These are phyloP conservation scores for Chaetodon auriga DNA, from an alignment of 2,113 vertebrate genomes.

Conservation along the genomic window DNA sequence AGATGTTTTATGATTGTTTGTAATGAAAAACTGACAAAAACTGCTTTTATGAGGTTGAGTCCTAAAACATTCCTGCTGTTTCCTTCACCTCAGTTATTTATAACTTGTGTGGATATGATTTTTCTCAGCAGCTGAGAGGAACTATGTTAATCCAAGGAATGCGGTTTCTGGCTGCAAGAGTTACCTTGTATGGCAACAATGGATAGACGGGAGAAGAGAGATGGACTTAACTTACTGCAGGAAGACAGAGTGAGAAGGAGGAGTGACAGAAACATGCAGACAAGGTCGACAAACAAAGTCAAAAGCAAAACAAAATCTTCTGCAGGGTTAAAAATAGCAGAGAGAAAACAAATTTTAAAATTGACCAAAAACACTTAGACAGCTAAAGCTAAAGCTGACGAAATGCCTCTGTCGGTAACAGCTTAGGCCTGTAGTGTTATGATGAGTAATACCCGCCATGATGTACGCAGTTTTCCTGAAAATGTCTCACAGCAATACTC, in stretches of 20 bases:
- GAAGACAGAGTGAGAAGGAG: neutral
- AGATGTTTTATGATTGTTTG: neutral
- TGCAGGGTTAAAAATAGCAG: neutral
- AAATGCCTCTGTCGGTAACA: neutral
- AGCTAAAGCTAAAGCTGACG: neutral
- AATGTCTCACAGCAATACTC: constrained; percentile 6
- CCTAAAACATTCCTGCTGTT: constrained; percentile 27
- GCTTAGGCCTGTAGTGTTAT: neutral
- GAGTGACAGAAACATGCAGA: constrained; percentile 12
- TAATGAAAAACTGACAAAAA: neutral
- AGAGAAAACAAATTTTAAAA: neutral
- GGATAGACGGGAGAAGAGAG: constrained; percentile 29
- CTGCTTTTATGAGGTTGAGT: neutral
- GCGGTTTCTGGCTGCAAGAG: constrained; percentile 60
- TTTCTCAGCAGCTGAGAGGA: constrained; percentile 69
- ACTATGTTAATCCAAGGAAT: constrained; percentile 74
- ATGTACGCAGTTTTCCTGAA: neutral
- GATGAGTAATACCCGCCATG: neutral
- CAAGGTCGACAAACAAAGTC: constrained; percentile 3
- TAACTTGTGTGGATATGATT: constrained; percentile 57
- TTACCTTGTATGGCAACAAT: constrained; percentile 75
- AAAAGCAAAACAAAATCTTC: constrained; percentile 2
- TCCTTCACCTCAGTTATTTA: constrained; percentile 64
- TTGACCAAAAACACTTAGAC: neutral
- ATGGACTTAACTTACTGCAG: neutral